Conservation (phyloP, 2,888 invertebrate species). For the Cynaeus angustus region DNA sequence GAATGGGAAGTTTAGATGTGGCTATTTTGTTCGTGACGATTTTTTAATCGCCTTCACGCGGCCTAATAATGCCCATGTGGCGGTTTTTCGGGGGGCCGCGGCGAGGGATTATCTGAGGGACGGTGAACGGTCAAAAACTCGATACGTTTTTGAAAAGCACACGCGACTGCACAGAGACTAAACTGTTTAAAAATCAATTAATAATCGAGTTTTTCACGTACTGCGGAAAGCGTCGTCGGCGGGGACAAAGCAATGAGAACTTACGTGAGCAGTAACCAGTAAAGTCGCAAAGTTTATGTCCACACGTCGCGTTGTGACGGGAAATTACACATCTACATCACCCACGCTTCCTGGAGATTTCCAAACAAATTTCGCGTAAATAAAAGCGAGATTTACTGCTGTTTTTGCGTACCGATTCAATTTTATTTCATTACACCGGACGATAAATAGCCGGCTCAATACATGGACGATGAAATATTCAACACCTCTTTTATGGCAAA, state of each 20-base stretch:
- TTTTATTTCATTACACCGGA: conserved; percentile 7
- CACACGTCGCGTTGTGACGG: conserved; percentile 35
- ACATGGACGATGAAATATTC: conserved; percentile 23
- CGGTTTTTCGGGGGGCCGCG: conserved; percentile 17
- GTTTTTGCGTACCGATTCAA: conserved; percentile 1
- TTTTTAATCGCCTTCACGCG: conserved; percentile 45
- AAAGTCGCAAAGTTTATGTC: conserved; percentile 46
- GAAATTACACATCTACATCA: conserved; percentile 44
- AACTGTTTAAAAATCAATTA: conserved; percentile 41
- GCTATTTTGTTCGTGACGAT: conserved; percentile 45
- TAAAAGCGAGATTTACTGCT: neutral
- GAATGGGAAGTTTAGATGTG: conserved; percentile 48
- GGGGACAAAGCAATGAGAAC: conserved; percentile 46
- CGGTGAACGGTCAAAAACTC: conserved; percentile 17
- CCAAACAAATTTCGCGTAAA: neutral
- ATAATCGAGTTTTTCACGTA: conserved; percentile 19
- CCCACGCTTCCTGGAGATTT: conserved; percentile 18
- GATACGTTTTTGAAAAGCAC: conserved; percentile 44
- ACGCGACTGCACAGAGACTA: conserved; percentile 33
- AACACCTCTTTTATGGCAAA: conserved; percentile 15
- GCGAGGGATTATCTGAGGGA: conserved; percentile 1
- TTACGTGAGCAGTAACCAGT: conserved; percentile 42
- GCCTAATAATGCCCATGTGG: conserved; percentile 20
- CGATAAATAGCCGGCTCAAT: conserved; percentile 4
- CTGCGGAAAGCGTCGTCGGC: too few relatives aligned